Base-by-base conservation (phyloP, 2,888 invertebrate genomes). In the Ceratothoa steindachneri region DNA sequence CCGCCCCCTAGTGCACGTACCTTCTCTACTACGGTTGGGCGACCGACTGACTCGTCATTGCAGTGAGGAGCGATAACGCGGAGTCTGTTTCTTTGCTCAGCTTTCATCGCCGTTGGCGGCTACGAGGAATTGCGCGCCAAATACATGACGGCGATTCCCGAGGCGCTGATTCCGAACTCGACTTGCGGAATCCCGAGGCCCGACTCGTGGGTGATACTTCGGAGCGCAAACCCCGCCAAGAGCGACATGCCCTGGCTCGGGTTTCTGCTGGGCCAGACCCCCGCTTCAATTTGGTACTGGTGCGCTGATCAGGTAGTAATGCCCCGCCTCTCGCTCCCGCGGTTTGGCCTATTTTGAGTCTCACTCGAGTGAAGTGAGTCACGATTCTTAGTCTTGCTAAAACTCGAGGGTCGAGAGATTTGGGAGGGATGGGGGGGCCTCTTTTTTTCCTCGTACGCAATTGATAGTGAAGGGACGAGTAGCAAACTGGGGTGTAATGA, bases 161-260 rank as follows among this genome's bases (percentile, higher is more conserved):
- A 80, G 9, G 72, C 77, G 5, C 74, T 81, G 2, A 71, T 81
- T 15, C 69, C 74, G 9, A 82, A 82, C 73, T 77, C 81, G 4
- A 82, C 81, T 0, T 83, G 83, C 76, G 83, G 83, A 0, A 69
- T 81, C 51, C 83, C 83, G 1, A 55, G 79, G 5, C 9, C 31
- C 2, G 83, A 85, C 73, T 82, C 86, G 0, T 86, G 86, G 83
- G 81, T 81, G 69, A 84, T 87, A 84, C 81, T 87, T 30, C 81
- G 86, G 12, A 73, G 70, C 67, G 74, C 77, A 30, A 82, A 82
- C 41, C 83, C 83, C 5, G 75, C 82, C 53, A 83, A 84, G 77
- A 83, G 83, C 24, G 85, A 86, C 79, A 84, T 87, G 83, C 87
- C 87, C 1, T 87, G 87, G 87, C 83, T 84, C 1, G 87, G 86